phyloP scores from a whole-genome alignment of 2,113 vertebrate species.

The Ophiodon elongatus region DNA sequence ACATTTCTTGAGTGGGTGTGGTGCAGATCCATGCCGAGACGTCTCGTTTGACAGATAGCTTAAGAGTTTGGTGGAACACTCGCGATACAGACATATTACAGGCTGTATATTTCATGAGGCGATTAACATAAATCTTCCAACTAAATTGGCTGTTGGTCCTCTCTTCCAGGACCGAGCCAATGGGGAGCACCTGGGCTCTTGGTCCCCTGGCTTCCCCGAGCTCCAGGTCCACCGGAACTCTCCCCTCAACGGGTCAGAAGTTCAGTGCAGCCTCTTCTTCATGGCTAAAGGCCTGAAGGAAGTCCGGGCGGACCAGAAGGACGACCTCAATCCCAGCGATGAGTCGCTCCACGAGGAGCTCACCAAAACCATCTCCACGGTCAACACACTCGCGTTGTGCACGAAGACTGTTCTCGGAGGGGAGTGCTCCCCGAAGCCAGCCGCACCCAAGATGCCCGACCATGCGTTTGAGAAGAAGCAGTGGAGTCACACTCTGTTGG shows the following conservation, averaged over 20 bases:
- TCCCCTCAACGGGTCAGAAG: background rate
- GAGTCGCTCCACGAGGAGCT: background rate
- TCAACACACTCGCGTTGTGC: constrained; percentile 30
- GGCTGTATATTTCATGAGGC: background rate
- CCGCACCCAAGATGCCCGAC: background rate
- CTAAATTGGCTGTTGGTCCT: background rate
- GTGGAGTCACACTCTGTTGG: constrained; percentile 69
- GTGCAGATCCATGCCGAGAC: background rate
- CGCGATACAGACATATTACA: background rate
- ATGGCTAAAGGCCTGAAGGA: constrained; percentile 44
- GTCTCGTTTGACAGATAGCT: background rate
- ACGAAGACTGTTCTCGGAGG: background rate
- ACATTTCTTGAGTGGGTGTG: background rate
- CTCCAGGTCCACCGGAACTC: constrained; percentile 32
- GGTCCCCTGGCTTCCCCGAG: constrained; percentile 51
- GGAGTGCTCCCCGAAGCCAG: background rate
- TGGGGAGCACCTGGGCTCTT: constrained; percentile 23
- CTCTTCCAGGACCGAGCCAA: constrained; percentile 58
- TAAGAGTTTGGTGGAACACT: background rate
- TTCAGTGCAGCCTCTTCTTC: constrained; percentile 67
- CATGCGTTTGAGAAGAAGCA: constrained; percentile 53
- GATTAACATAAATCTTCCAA: background rate
- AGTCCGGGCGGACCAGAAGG: constrained; percentile 46
- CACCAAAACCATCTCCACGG: accelerated
- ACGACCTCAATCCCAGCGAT: background rate